Evolutionary conservation across 2,797 vertebrate species (phyloP).

Genomic region (Melopsittacus undulatus): DNA sequence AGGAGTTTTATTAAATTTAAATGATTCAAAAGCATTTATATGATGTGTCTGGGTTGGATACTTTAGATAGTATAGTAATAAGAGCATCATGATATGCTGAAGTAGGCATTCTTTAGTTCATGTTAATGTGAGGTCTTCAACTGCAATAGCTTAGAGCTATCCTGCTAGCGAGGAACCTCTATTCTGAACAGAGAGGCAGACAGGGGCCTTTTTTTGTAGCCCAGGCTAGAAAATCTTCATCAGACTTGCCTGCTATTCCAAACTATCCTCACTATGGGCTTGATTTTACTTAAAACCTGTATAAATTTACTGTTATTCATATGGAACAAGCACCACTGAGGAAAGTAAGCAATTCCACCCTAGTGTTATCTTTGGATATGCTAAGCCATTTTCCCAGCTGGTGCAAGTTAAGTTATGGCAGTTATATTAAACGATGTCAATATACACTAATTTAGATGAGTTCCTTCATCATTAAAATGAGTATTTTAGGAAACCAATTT

Average conservation of each 20-base stretch:
- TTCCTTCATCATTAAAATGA: constrained; percentile 54
- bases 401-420: constrained; percentile 52
- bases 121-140: neutral
- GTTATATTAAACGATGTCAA: constrained; percentile 61
- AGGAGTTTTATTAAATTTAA: constrained; percentile 21
- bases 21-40: neutral
- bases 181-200: neutral
- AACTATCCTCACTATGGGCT: neutral
- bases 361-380: constrained; percentile 44
- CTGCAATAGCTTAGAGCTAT: neutral
- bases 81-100: neutral
- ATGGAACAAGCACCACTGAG: neutral
- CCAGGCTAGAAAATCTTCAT: neutral
- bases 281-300: neutral
- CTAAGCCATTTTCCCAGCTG: constrained; percentile 44
- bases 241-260: neutral
- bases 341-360: constrained; percentile 28
- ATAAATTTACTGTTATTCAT: neutral
- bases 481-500: constrained; percentile 61
- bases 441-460: constrained; percentile 55
- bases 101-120: neutral
- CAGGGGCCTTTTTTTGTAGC: neutral
- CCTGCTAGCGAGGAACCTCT: neutral
- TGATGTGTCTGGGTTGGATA: neutral
- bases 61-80: neutral